Evolutionary conservation across 2,113 vertebrate species (phyloP), one percentile per base, ranked within the genome.

Genomic region (Dinomys branickii): DNA sequence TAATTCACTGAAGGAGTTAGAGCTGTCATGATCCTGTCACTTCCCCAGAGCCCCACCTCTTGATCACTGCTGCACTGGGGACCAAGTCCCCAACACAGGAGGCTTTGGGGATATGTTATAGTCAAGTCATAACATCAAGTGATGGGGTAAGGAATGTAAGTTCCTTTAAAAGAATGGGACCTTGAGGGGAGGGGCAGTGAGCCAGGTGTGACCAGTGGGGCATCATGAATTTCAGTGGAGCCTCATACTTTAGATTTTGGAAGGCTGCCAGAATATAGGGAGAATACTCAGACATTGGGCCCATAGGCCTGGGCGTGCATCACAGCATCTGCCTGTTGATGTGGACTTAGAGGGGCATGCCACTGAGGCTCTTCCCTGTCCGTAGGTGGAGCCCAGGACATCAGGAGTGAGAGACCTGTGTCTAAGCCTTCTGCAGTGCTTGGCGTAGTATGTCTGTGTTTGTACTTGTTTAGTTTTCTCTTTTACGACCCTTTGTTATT

Each of bases 361-460:
- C 47, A 0, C n/a, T 61, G 82, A 35, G 9, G 38, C 50, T 50
- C 38, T 59, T 61, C n/a, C 58, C 16, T 54, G 5, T 52, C 82
- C 33, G 7, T 30, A 54, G 35, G 61, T 50, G 35, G 61, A 67
- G 17, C 67, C 52, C 24, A 38, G 58, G 85, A 17, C 1, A 17
- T 52, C 28, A 50, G 59, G 59, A 11, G 19, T 4, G 19, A n/a
- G 38, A 2, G 20, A 3, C n/a, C 22, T 7, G 5, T n/a, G 50
- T 1, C 85, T 4, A 30, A 0, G 5, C 0, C 22, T 38, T 33
- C 73, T 75, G 5, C 38, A n/a, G 41, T 38, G 56, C 73, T 54
- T 30, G 61, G 19, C 30, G 3, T 56, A 11, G 44, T 11, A 8
- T 2, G 0, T 38, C 35, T 81, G 28, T 1, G 0, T 47, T 28